Evolutionary conservation across 1,140 invertebrate genomes (phyloP).

Genomic region (Tetragonula clypearis): DNA sequence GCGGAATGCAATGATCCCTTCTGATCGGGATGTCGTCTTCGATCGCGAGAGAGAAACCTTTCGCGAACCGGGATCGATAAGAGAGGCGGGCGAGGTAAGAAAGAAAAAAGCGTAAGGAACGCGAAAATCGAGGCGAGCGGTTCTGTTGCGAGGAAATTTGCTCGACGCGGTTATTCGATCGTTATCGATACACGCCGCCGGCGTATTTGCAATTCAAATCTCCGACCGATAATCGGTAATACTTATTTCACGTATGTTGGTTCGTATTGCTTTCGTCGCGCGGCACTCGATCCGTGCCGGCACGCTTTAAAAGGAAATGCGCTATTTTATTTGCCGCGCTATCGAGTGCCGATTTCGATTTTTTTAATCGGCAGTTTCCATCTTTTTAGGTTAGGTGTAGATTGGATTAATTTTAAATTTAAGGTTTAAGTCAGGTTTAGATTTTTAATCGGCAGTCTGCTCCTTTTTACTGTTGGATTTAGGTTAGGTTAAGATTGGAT

Average conservation of each 20-base stretch:
- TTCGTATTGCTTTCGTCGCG: not conserved
- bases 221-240: constrained; percentile 4
- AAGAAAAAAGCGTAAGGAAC: not conserved
- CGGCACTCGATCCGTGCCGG: not conserved
- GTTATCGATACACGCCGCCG: not conserved
- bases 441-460: not conserved
- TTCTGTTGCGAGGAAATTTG: not conserved
- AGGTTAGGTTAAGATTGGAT: too few relatives aligned
- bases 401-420: too few relatives aligned
- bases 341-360: not conserved
- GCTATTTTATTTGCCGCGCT: not conserved
- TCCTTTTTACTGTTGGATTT: too few relatives aligned
- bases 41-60: not conserved
- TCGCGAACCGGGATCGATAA: not conserved
- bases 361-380: not conserved
- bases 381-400: too few relatives aligned
- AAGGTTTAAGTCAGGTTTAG: too few relatives aligned
- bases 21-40: not conserved
- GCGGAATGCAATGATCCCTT: not conserved
- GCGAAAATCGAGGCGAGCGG: not conserved
- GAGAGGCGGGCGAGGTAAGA: too few relatives aligned
- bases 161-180: constrained; percentile 11
- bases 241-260: not conserved
- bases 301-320: not conserved
- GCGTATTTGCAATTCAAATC: constrained; percentile 22